phyloP scores from a whole-genome alignment of 2,113 vertebrate genomes.

The Eulemur rufifrons region DNA sequence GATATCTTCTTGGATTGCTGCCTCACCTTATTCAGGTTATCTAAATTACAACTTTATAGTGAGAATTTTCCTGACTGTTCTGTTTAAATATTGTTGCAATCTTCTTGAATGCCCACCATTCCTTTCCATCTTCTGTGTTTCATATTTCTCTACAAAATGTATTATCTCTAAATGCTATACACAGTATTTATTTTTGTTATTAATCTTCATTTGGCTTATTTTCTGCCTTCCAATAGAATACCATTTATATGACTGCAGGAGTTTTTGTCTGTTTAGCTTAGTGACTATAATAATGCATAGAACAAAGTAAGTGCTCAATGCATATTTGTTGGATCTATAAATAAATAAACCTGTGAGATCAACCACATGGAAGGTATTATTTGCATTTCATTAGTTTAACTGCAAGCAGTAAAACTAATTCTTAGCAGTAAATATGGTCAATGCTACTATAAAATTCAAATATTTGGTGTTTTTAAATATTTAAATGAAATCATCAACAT shows the following conservation, averaged over 20 bases:
- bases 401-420: neutral
- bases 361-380: neutral
- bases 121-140: neutral
- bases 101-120: neutral
- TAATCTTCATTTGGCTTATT: neutral
- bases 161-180: neutral
- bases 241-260: neutral
- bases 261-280: neutral
- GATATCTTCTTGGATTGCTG: neutral
- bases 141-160: neutral
- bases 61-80: neutral
- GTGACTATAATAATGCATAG: neutral
- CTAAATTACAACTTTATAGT: neutral
- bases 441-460: neutral
- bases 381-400: neutral
- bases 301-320: neutral
- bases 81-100: neutral
- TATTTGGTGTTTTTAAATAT: neutral
- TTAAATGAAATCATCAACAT: constrained; percentile 9
- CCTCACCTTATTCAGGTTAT: neutral
- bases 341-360: neutral
- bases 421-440: neutral
- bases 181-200: neutral
- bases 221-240: neutral
- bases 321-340: neutral